These are phyloP conservation scores for Ochropleura leucogaster DNA, from an alignment of 2,888 invertebrate genomes.

Conservation along the genomic window DNA sequence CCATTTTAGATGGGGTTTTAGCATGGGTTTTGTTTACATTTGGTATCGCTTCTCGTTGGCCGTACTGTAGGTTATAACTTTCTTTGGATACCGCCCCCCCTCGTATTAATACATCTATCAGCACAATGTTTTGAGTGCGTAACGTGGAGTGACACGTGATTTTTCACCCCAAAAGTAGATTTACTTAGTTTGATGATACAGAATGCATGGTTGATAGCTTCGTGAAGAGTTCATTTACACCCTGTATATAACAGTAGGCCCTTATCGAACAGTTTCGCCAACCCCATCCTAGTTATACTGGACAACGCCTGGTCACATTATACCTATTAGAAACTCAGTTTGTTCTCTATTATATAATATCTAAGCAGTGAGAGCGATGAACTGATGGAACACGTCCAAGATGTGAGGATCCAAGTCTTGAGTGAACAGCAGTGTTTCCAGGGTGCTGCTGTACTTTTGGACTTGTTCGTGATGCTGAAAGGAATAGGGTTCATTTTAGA, in stretches of 20 bases:
- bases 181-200: too few relatives aligned
- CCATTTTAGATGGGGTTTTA: too few relatives aligned
- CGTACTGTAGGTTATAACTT: too few relatives aligned
- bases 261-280: slow-evolving; percentile 15
- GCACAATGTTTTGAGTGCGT: too few relatives aligned
- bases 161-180: too few relatives aligned
- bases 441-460: slow-evolving; percentile 98
- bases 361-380: slow-evolving; percentile 96
- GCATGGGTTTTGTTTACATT: too few relatives aligned
- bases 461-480: slow-evolving; percentile 99
- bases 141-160: too few relatives aligned
- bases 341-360: neutral
- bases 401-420: slow-evolving; percentile 99
- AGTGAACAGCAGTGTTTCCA: slow-evolving; percentile 98
- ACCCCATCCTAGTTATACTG: slow-evolving; percentile 4
- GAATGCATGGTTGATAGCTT: too few relatives aligned
- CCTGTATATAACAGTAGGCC: neutral
- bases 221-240: too few relatives aligned
- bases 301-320: slow-evolving; percentile 4
- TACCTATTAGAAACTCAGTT: slow-evolving; percentile 27
- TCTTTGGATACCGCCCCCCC: too few relatives aligned
- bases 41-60: too few relatives aligned
- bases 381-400: slow-evolving; percentile 99
- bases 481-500: slow-evolving; percentile 50
- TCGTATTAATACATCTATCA: too few relatives aligned